A percentile compares a stretch with the other conserved stretches of the same genome.
Conservation (phyloP, 2,888 invertebrate genomes). For the Leucophenga maculata region DNA sequence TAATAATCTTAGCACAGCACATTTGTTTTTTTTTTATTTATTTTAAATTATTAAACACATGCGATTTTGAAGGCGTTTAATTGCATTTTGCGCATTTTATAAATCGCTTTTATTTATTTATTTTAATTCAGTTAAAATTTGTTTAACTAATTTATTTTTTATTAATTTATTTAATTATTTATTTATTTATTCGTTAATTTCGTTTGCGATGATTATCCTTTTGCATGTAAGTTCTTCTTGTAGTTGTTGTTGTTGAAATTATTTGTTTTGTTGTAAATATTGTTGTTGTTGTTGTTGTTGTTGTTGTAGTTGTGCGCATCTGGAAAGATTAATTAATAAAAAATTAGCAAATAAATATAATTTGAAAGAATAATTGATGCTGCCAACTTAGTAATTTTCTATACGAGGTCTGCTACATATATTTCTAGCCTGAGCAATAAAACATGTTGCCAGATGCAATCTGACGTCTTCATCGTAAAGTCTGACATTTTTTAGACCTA, state of each 20-base stretch:
- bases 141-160: conserved; percentile 15
- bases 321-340: conserved; percentile 29
- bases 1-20: conserved; percentile 58
- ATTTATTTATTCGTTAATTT: conserved; percentile 35
- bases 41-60: conserved; percentile 24
- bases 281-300: conserved; percentile 41
- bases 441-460: too few species aligned
- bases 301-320: conserved; percentile 55
- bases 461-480: too few species aligned
- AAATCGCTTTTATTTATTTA: conserved; percentile 43
- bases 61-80: conserved; percentile 52
- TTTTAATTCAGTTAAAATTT: conserved; percentile 20
- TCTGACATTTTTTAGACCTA: too few species aligned
- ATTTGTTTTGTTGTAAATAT: conserved; percentile 31
- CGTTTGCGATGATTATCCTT: conserved; percentile 57
- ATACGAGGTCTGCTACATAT: too few species aligned
- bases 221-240: conserved; percentile 61
- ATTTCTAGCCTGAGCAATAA: too few species aligned
- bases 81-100: conserved; percentile 46
- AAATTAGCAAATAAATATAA: neutral
- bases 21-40: conserved; percentile 36
- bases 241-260: conserved; percentile 30
- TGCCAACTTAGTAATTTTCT: too few species aligned
- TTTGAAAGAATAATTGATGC: too few species aligned
- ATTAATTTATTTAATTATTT: conserved; percentile 14